Percentiles rank a stretch among this genome's conserved stretches.
phyloP scores from a whole-genome alignment of 2,797 vertebrate genomes.

The Cynopterus sphinx region DNA sequence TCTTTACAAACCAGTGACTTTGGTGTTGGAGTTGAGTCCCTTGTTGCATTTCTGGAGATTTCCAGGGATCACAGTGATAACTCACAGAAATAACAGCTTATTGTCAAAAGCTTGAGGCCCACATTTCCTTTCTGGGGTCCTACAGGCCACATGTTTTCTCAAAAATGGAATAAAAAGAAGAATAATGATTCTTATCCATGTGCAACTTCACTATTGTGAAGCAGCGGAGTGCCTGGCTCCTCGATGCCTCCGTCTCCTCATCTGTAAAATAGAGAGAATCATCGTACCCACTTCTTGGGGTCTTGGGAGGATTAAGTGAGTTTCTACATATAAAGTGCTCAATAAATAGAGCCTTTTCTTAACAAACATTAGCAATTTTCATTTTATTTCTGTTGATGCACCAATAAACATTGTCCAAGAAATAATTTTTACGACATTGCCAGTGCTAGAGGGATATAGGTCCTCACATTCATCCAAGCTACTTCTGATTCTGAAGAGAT shows the following conservation, averaged over 20 bases:
- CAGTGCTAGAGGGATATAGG: not conserved
- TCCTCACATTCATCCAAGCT: not conserved
- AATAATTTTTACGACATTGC: not conserved
- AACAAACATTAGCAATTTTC: not conserved
- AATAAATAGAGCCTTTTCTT: not conserved
- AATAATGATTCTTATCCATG: not conserved
- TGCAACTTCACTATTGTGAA: conserved; percentile 5
- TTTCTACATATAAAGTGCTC: not conserved
- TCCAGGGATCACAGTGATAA: not conserved
- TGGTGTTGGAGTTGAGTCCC: not conserved
- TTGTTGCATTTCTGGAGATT: not conserved
- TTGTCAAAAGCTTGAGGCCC: not conserved
- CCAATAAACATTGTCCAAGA: not conserved
- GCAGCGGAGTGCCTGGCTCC: not conserved
- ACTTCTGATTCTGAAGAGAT: not conserved
- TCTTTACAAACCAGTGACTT: not conserved
- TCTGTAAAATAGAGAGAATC: not conserved
- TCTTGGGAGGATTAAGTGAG: not conserved
- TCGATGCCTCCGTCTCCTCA: not conserved
- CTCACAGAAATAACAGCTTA: not conserved
- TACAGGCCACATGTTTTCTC: not conserved
- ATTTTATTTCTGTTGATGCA: not conserved
- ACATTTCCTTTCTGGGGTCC: not conserved
- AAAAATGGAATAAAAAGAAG: conserved; percentile 18
- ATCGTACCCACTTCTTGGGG: accelerated